Percentiles rank a stretch among this genome's conserved stretches.
Evolutionary conservation across 2,797 vertebrate species (phyloP).

Genomic region (Gymnopithys bicolor): DNA sequence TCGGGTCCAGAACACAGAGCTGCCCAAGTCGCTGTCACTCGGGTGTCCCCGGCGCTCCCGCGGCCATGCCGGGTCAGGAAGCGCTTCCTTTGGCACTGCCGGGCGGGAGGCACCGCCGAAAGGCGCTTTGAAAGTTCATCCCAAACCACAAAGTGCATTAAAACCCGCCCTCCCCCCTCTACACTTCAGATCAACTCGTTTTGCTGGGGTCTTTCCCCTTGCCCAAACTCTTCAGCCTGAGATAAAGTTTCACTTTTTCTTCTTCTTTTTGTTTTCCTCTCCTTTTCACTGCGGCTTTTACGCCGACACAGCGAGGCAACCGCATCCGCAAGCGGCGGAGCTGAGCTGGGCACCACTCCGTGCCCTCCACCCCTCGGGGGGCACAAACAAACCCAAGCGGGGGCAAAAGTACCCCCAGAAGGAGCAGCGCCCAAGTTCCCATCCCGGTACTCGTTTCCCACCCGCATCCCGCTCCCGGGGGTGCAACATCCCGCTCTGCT

Average conservation of each 20-base stretch:
- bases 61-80: slow-evolving; percentile 47
- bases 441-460: fast-evolving
- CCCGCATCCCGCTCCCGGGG: fast-evolving
- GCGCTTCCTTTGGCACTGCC: not conserved
- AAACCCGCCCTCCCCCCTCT: not conserved
- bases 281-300: not conserved
- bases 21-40: not conserved
- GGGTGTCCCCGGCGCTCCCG: not conserved
- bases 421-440: fast-evolving
- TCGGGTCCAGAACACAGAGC: not conserved
- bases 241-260: not conserved
- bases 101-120: not conserved
- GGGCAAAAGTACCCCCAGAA: not conserved
- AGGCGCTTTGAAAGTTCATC: fast-evolving
- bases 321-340: not conserved
- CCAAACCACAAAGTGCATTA: fast-evolving
- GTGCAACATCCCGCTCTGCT: not conserved
- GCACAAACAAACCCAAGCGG: fast-evolving
- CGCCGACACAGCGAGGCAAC: not conserved
- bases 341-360: fast-evolving
- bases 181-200: not conserved
- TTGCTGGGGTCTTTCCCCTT: not conserved
- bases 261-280: fast-evolving
- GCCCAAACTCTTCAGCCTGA: not conserved
- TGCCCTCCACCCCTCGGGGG: fast-evolving